Base-by-base conservation (phyloP, 1,140 invertebrate species). In the Papilio polyxenes region DNA sequence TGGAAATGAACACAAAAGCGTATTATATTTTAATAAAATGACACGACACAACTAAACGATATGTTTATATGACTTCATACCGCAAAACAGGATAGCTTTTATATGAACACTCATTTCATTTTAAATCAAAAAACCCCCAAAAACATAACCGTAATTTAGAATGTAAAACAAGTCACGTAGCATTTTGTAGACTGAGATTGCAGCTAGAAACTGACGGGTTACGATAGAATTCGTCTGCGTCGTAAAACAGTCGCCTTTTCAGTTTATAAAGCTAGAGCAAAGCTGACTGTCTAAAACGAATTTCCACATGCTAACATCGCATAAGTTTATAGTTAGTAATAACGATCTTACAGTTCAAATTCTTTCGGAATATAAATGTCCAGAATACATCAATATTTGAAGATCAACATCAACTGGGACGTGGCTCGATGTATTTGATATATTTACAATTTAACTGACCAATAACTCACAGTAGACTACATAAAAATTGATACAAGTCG, bases 111-210 rank as follows among this genome's bases (percentile, higher is more conserved):
- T 51, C 23, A 53, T 77, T 77, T 77, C 4, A 23, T 51, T 77
- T 76, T 76, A 75, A 75, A 48, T 75, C 20, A 77, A 77, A 75
- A 23, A 72, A 59, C 17, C 15, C 3, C 31, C 48, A 49, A 15
- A 51, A 77, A 56, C 49, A 53, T 53, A 77, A 49, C 49, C 53
- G 23, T 49, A 37, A 53, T 53, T 77, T 53, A 53, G 44, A 49
- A 53, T 37, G 74, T 77, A 53, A 77, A 53, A 77, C 75, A 56
- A 77, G 75, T 77, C 49, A 77, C 75, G 75, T 77, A 51, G 44
- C 75, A 77, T 10, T 77, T 53, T 77, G 49, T 77, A 53, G 49
- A 53, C 75, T 31, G 75, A 77, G 75, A 77, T 77, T 77, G 48
- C 11, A 77, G 49, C 75, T 77, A 20, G 49, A 77, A 77, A 31